These are phyloP conservation scores for Myripristis jacobus DNA, from an alignment of 2,797 vertebrate genomes.

Conservation along the genomic window DNA sequence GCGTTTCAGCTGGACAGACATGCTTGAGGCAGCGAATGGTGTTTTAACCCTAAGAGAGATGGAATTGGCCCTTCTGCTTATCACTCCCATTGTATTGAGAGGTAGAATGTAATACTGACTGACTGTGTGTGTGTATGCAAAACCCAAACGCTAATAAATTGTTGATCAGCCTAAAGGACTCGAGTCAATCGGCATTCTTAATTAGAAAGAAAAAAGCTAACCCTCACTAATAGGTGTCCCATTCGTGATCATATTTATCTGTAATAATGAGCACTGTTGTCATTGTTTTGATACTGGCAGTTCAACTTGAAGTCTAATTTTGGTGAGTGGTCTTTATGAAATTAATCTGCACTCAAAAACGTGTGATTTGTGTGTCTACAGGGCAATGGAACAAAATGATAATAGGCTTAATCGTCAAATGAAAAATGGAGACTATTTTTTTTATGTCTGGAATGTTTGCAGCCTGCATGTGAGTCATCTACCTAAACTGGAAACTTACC, in stretches of 20 bases:
- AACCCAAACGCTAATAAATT: conserved; percentile 58
- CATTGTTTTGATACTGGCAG: neutral
- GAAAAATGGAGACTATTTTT: too few species aligned
- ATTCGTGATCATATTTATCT: neutral
- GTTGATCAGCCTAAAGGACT: conserved; percentile 39
- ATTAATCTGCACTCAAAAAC: conserved; percentile 26
- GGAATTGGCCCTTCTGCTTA: neutral
- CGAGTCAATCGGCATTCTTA: conserved; percentile 22
- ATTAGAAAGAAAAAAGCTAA: neutral
- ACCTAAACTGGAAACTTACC: conserved; percentile 7
- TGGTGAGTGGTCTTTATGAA: conserved; percentile 41
- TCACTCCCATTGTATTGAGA: conserved; percentile 15
- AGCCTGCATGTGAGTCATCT: conserved; percentile 44
- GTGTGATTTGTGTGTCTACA: neutral
- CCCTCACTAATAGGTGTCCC: neutral
- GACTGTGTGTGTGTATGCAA: conserved; percentile 31
- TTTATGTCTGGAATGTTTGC: conserved; percentile 32
- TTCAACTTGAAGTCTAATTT: neutral
- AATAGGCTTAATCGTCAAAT: neutral
- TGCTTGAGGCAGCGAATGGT: conserved; percentile 11
- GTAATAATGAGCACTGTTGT: neutral
- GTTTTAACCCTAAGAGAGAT: conserved; percentile 7
- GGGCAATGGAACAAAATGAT: neutral
- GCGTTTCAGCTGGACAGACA: conserved; percentile 5
- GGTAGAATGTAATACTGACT: conserved; percentile 27